These are phyloP conservation scores for Drosophila austrosaltans DNA, from an alignment of 2,888 invertebrate genomes.

Conservation along the genomic window DNA sequence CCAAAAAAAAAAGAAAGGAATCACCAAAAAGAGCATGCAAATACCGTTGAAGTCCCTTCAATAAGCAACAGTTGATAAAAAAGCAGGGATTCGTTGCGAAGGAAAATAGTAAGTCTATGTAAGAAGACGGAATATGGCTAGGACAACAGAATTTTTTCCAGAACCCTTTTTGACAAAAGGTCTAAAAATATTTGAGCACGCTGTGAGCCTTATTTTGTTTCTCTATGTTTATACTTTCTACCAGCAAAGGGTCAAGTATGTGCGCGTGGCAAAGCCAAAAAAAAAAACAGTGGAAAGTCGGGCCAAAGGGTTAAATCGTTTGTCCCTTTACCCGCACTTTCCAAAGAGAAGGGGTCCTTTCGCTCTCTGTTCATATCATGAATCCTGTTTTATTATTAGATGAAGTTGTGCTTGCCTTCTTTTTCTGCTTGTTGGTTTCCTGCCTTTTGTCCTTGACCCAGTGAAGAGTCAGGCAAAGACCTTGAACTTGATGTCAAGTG, in stretches of 20 bases:
- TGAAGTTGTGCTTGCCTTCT: conserved; percentile 18
- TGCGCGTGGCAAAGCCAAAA: conserved; percentile 58
- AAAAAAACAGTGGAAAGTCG: conserved; percentile 16
- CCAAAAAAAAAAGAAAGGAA: background rate
- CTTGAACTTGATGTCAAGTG: conserved; percentile 61
- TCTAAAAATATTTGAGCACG: conserved; percentile 62
- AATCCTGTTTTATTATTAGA: conserved; percentile 57
- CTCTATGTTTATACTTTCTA: conserved; percentile 10
- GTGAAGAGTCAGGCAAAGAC: conserved; percentile 42
- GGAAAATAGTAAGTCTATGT: conserved; percentile 41
- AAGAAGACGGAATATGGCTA: conserved; percentile 32
- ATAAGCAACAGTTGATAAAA: conserved; percentile 63
- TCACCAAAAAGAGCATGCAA: conserved; percentile 67
- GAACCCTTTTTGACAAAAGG: conserved; percentile 41
- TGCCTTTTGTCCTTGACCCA: conserved; percentile 51
- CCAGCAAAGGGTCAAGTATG: conserved; percentile 72
- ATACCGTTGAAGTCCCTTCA: conserved; percentile 54
- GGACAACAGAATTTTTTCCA: conserved; percentile 42
- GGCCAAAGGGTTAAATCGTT: conserved; percentile 15
- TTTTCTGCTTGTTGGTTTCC: conserved; percentile 20
- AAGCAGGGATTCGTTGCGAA: conserved; percentile 8
- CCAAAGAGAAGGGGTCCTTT: background rate
- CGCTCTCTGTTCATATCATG: conserved; percentile 12
- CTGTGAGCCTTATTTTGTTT: conserved; percentile 30
- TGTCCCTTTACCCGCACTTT: background rate